Percentiles rank a stretch among this genome's conserved stretches.
These are phyloP conservation scores for Rhagonycha fulva DNA, from an alignment of 2,888 invertebrate genomes.

Conservation along the genomic window DNA sequence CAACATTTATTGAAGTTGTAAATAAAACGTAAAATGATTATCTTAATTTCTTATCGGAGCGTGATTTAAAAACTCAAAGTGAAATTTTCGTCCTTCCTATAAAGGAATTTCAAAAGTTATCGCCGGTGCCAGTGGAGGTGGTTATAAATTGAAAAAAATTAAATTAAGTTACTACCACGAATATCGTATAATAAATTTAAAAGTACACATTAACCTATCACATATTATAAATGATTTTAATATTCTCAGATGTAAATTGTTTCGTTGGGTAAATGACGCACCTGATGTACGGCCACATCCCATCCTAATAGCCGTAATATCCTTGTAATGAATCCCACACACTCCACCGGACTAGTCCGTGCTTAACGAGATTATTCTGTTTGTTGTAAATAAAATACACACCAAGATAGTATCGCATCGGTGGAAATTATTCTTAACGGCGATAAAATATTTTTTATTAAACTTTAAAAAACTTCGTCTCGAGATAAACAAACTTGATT, in stretches of 20 bases:
- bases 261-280: slow-evolving; percentile 18
- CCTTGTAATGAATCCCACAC: slow-evolving; percentile 29
- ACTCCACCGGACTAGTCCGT: slow-evolving; percentile 7
- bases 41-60: background rate
- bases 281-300: slow-evolving; percentile 20
- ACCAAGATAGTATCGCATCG: slow-evolving; percentile 3
- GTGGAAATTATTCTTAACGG: slow-evolving; percentile 7
- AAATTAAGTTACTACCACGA: background rate
- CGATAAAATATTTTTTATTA: slow-evolving; percentile 1
- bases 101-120: background rate
- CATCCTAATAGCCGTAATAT: slow-evolving; percentile 26
- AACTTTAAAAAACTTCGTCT: background rate
- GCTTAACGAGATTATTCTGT: slow-evolving; percentile 27
- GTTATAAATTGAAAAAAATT: background rate
- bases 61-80: background rate
- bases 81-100: background rate
- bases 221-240: slow-evolving; percentile 21
- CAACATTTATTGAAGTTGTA: background rate
- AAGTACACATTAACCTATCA: background rate
- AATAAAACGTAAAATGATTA: background rate
- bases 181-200: slow-evolving; percentile 1
- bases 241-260: slow-evolving; percentile 20
- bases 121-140: background rate
- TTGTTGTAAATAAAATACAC: slow-evolving; percentile 3
- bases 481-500: background rate